Evolutionary conservation across 1,140 invertebrate genomes (phyloP), one percentile per base, ranked within the genome.

Genomic region (Plectus sambesii): DNA sequence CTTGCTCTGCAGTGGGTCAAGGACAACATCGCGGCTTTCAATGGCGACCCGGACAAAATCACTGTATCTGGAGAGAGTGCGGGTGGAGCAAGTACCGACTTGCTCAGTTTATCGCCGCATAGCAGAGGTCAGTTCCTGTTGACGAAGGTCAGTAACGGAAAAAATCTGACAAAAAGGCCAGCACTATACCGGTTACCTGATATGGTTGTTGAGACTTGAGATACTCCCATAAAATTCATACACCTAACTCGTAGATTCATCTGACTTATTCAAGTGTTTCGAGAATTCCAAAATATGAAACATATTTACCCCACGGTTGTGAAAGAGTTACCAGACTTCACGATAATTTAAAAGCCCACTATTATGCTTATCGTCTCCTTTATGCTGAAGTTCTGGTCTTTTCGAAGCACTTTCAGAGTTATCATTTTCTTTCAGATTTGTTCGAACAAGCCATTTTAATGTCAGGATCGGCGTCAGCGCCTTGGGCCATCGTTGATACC

Each of bases 31-130:
- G 27, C 24, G 0, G 25, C 38, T 9, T 71, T 71, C 42, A 67
- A 71, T 12, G 69, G 69, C 5, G 57, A 71, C 37, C 51, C 65
- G 5, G 78, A 87, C 56, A 46, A 49, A 5, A 49, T 78, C 4
- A 78, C 75, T 5, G 47, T 77, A 24, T 72, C 73, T 49, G 76
- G 75, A 4, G 53, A 69, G 37, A 53, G 44, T 39, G 85, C 85
- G 1, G 86, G 86, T 0, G 85, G 82, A 2, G 83, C 83, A 15
- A 85, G 84, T 20, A 84, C 86, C 0, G 69, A 65, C 30, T 73
- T 85, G 3, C 84, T 87, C 61, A 74, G 87, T 40, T 74, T 88
- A 44, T 87, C 85, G 0, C 85, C 85, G 1, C 73, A 90, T n/a
- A 77, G 72, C 58, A 73, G 84, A 58, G 80, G 85, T 63, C 20